Base-by-base conservation (phyloP, 2,888 invertebrate species). In the Hemithea aestivaria region DNA sequence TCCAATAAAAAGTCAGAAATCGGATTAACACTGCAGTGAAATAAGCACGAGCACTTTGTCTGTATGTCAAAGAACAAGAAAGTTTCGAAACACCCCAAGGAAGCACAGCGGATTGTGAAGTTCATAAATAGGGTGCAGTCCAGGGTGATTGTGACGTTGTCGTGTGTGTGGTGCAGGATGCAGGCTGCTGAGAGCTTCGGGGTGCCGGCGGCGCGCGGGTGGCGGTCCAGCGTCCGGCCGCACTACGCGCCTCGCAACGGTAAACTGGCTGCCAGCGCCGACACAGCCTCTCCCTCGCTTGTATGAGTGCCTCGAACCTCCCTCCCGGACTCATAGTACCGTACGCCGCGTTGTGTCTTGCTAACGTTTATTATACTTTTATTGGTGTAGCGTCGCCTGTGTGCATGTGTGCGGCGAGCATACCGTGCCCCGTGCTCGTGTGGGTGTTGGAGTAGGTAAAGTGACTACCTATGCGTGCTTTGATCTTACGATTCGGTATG, bases 401-500 rank as follows among this genome's bases (percentile, higher is more conserved):
- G 61, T 53, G 66, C 48, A 45, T 74, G 82, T 82, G 82, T 82
- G 84, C 51, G 45, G 45, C 46, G 38, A 49, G 57, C 51, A 48
- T 59, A 53, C 60, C 58, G 49, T 59, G 63, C 55, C 57, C 59
- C 60, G 48, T 45, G 58, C 52, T 51, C 67, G 71, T 81, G 81
- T 82, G 77, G 79, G 82, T 82, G 79, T 79, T 66, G 68, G 73
- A 73, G 73, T 83, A 78, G 76, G 79, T 80, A 75, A 77, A 77
- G 84, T 84, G 62, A 67, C 58, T 68, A 80, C 78, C 80, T 79
- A 83, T 78, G 84, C 81, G 83, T 84, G 84, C 85, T 87, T 84
- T 84, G 85, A 85, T 85, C 85, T 85, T 84, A 85, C 74, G 82
- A 85, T 83, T 85, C 78, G 85, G 85, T 84, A 84, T 85, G 83